These are phyloP conservation scores for Brachyhypopomus occidentalis DNA, from an alignment of 2,113 vertebrate genomes.

Conservation along the genomic window DNA sequence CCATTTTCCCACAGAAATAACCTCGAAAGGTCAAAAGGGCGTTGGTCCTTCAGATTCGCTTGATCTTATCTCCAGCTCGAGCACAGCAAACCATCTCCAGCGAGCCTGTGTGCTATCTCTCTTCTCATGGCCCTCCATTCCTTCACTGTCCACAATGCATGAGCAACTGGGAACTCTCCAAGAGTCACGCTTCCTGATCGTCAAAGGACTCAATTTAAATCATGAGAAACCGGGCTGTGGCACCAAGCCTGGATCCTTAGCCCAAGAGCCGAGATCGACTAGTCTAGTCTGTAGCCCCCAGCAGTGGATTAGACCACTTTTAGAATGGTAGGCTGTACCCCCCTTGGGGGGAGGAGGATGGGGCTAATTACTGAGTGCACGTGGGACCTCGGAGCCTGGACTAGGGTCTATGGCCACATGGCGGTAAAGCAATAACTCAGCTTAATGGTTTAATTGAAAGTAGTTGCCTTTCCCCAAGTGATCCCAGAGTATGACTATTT, in stretches of 20 bases:
- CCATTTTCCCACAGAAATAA: neutral
- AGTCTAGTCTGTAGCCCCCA: constrained; percentile 59
- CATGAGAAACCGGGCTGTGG: constrained; percentile 26
- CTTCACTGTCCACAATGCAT: neutral
- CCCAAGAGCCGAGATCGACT: constrained; percentile 13
- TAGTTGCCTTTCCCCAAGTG: neutral
- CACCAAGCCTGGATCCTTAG: constrained; percentile 20
- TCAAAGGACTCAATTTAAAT: constrained; percentile 24
- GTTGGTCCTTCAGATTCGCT: neutral
- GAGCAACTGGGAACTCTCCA: neutral
- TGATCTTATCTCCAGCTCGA: constrained; percentile 10
- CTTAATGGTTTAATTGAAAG: constrained; percentile 8
- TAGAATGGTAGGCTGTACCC: constrained; percentile 70
- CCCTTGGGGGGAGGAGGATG: constrained; percentile 33
- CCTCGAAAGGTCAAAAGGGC: neutral
- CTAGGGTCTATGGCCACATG: neutral
- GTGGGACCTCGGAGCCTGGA: constrained; percentile 42
- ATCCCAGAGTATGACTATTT: neutral
- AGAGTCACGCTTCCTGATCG: neutral
- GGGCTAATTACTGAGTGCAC: constrained; percentile 57
- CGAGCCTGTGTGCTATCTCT: neutral
- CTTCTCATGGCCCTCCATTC: neutral
- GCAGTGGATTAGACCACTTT: constrained; percentile 61
- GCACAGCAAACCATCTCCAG: neutral
- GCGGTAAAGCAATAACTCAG: constrained; percentile 20